These are phyloP conservation scores for Harpalus rufipes DNA, from an alignment of 2,888 invertebrate species.

Conservation along the genomic window DNA sequence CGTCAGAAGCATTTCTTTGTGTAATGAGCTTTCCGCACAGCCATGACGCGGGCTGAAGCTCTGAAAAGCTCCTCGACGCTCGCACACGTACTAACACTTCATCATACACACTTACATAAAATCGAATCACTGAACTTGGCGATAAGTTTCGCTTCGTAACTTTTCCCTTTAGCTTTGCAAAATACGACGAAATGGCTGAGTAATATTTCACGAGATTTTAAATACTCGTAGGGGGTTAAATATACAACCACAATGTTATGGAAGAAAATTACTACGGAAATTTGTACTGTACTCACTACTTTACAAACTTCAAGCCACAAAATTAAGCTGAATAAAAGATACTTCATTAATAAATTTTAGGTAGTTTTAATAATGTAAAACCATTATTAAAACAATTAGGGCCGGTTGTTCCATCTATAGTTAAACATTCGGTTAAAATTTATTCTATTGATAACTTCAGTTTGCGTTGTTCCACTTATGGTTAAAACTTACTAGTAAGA, in stretches of 20 bases:
- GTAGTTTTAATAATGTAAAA: too few relatives aligned
- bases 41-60: conserved; percentile 22
- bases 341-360: too few relatives aligned
- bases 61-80: conserved; percentile 16
- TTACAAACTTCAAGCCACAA: too few relatives aligned
- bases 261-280: background rate
- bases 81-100: conserved; percentile 52
- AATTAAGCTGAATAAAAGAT: too few relatives aligned
- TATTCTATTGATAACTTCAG: too few relatives aligned
- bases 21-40: conserved; percentile 43
- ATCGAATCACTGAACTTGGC: conserved; percentile 49
- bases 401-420: too few relatives aligned
- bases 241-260: background rate
- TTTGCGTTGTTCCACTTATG: too few relatives aligned
- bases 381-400: too few relatives aligned
- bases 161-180: conserved; percentile 39
- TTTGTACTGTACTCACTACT: background rate
- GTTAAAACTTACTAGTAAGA: too few relatives aligned
- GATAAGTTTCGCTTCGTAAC: conserved; percentile 29
- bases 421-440: too few relatives aligned
- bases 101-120: conserved; percentile 53
- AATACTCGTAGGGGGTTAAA: background rate
- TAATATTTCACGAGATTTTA: conserved; percentile 11
- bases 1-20: conserved; percentile 47
- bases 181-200: conserved; percentile 33